phyloP scores from a whole-genome alignment of 30 jellyfish, hydroid and myxozoan species.

The Pelagia noctiluca region DNA sequence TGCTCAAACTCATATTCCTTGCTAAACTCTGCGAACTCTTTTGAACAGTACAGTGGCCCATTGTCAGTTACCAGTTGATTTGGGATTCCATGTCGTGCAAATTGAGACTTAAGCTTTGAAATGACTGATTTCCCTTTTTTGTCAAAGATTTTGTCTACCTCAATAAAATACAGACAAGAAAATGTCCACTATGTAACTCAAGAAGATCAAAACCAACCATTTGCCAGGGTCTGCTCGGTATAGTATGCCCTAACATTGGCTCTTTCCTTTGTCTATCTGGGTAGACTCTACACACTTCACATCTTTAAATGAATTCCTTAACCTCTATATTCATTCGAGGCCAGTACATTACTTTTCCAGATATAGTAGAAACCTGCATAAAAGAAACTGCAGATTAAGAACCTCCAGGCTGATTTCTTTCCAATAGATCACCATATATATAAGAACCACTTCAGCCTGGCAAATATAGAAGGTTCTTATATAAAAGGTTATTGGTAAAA shows the following conservation, averaged over 20 bases:
- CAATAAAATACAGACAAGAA: constrained; percentile 26
- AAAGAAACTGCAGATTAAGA: no score
- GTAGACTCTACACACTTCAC: constrained; percentile 34
- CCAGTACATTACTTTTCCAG: constrained; percentile 53
- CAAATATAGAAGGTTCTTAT: no score
- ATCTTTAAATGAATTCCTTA: constrained; percentile 30
- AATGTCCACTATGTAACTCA: constrained; percentile 9
- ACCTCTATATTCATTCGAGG: constrained; percentile 45
- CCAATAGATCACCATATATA: no score
- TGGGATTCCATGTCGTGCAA: constrained; percentile 59
- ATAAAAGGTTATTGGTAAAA: no score
- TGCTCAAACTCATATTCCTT: constrained; percentile 52
- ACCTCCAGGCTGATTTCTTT: no score
- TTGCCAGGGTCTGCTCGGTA: constrained; percentile 47
- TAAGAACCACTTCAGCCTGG: no score
- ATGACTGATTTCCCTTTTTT: no score
- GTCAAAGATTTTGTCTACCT: constrained; percentile 46
- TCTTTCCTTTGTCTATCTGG: constrained; percentile 16
- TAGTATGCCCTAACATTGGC: constrained; percentile 35
- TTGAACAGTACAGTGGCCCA: constrained; percentile 74
- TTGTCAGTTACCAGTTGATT: constrained; percentile 30
- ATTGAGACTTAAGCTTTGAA: constrained; percentile 18
- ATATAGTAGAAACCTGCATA: no score
- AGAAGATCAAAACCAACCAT: constrained; percentile 58
- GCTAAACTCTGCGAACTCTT: constrained; percentile 26